Base-by-base conservation (phyloP, 2,797 vertebrate species). In the Buphagus erythrorhynchus region DNA sequence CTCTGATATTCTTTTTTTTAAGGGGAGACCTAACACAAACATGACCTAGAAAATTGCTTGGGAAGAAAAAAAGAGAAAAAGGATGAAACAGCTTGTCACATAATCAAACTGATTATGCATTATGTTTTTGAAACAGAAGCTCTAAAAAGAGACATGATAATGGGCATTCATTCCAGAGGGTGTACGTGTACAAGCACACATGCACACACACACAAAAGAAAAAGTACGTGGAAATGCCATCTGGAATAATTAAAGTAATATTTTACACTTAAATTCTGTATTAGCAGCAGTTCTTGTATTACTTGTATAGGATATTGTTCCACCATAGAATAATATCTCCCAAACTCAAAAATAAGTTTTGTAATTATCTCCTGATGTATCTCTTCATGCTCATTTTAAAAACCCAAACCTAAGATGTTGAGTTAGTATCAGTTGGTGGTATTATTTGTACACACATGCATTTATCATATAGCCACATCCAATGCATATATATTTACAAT, bases 91-190 rank as follows among this genome's bases (percentile, higher is more conserved):
- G 83, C 90, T 91, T 96, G 92, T 71, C 90, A 92, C 67, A 87
- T 93, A 96, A 96, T 94, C 92, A 87, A 85, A 94, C 71, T 96
- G 92, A 96, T 96, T 94, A 93, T 91, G 63, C 67, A 78, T 96
- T 95, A 84, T 92, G 67, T 55, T 96, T 95, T 95, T 93, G 88
- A 94, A 94, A 76, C 51, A 90, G 63, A 90, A 93, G 63, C 33
- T 92, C 73, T 90, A 79, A 78, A 90, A 86, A 48, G 80, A 93
- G 69, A 31, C 63, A n/a, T 75, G 42, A 90, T 95, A 90, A 92
- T 90, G 85, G 66, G 40, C 77, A 52, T 88, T 76, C 51, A 68
- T 91, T 95, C 65, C 69, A 92, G 73, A 75, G 72, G 46, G 38
- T 0, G 2, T 71, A 72, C 48, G 16, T 82, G 74, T 73, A 72